These are phyloP conservation scores for Peromyscus leucopus DNA, from an alignment of 2,113 vertebrate species.

Conservation along the genomic window DNA sequence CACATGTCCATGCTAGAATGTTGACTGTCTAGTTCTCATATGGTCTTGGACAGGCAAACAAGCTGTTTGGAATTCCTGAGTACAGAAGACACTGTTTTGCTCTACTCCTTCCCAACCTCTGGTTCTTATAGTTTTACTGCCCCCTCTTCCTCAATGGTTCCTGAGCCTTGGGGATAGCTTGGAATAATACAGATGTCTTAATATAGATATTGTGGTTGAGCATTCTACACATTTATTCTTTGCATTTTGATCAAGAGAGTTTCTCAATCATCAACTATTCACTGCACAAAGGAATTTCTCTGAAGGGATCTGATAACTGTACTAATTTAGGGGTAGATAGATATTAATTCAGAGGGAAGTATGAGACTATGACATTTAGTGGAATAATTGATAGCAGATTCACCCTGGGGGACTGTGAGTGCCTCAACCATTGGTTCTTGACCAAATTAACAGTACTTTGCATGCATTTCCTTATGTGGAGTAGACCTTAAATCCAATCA, in stretches of 20 bases:
- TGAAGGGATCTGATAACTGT: background rate
- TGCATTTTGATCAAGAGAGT: background rate
- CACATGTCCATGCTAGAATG: background rate
- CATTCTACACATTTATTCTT: background rate
- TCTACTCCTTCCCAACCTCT: background rate
- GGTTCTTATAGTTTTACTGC: background rate
- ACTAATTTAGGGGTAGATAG: background rate
- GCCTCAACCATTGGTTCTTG: background rate
- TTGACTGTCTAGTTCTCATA: background rate
- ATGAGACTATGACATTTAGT: background rate
- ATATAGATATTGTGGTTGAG: background rate
- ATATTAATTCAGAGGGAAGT: background rate
- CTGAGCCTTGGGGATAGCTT: background rate
- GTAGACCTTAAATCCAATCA: background rate
- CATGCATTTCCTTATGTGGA: background rate
- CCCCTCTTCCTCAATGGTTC: background rate
- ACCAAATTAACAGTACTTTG: background rate
- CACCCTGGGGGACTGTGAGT: background rate
- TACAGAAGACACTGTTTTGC: background rate
- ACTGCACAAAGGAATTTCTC: background rate
- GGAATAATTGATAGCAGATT: background rate
- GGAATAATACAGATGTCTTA: background rate
- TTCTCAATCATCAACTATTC: background rate
- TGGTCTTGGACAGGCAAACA: background rate
- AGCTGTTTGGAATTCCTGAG: background rate